phyloP scores from a whole-genome alignment of 2,888 invertebrate genomes.

The Cistogaster globosa region DNA sequence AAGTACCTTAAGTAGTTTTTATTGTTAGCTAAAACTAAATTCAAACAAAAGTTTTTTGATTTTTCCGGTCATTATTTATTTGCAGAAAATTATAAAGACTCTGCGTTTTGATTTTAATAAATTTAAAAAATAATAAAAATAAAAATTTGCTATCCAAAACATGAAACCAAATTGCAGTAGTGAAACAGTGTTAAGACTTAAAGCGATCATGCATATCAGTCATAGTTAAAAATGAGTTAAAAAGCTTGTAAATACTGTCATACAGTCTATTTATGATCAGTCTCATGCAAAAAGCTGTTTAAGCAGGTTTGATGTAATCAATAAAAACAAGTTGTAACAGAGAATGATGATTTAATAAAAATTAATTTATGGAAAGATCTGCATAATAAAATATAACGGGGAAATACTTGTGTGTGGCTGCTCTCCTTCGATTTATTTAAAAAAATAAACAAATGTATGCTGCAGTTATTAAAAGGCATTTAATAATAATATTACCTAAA shows the following conservation, averaged over 20 bases:
- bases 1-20: no score
- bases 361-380: slow-evolving; percentile 14
- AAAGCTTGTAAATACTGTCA: slow-evolving; percentile 3
- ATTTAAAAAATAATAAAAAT: no score
- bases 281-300: not conserved
- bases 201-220: slow-evolving; percentile 15
- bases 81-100: no score
- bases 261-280: not conserved
- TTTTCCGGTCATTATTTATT: no score
- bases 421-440: no score
- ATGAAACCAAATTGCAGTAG: not conserved
- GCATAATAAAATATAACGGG: not conserved
- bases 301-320: slow-evolving; percentile 47
- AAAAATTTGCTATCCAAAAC: no score
- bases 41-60: no score
- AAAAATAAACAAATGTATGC: no score
- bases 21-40: no score
- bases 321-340: slow-evolving; percentile 26
- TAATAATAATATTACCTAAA: no score
- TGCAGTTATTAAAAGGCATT: no score
- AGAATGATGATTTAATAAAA: slow-evolving; percentile 57
- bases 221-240: slow-evolving; percentile 25
- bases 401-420: not conserved
- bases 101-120: no score
- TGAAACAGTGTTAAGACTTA: slow-evolving; percentile 3